phyloP scores from a whole-genome alignment of 2,888 invertebrate genomes.

The Apamea monoglypha region DNA sequence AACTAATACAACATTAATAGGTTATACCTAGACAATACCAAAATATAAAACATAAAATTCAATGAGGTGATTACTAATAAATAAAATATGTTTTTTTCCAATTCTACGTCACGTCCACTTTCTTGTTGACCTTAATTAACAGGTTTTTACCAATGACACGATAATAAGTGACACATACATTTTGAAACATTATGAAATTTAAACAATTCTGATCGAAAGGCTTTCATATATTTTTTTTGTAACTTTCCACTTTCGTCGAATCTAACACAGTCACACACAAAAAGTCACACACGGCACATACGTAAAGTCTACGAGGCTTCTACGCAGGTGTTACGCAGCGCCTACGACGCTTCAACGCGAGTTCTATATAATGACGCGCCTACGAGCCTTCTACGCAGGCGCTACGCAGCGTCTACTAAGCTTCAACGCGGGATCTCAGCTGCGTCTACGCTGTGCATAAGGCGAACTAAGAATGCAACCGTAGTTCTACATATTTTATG shows the following conservation, averaged over 20 bases:
- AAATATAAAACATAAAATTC: background rate
- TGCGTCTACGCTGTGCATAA: background rate
- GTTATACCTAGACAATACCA: background rate
- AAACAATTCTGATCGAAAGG: background rate
- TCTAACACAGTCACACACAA: background rate
- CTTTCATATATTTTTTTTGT: background rate
- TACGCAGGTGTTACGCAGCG: background rate
- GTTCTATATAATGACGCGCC: no score
- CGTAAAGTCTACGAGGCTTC: background rate
- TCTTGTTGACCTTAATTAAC: slow-evolving; percentile 42
- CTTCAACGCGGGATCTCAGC: no score
- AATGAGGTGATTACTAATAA: background rate
- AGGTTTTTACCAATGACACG: slow-evolving; percentile 36
- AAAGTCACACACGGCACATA: background rate
- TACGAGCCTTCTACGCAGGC: background rate
- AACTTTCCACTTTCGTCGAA: background rate
- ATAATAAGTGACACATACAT: slow-evolving; percentile 38
- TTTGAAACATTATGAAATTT: slow-evolving; percentile 35
- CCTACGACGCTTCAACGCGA: background rate
- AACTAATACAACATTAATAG: background rate
- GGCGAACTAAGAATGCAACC: background rate
- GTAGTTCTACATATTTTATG: background rate
- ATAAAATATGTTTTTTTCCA: slow-evolving; percentile 15
- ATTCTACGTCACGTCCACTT: slow-evolving; percentile 11
- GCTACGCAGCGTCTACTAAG: slow-evolving; percentile 1